Base-by-base conservation (phyloP, 2,797 vertebrate genomes). In the Selene dorsalis region DNA sequence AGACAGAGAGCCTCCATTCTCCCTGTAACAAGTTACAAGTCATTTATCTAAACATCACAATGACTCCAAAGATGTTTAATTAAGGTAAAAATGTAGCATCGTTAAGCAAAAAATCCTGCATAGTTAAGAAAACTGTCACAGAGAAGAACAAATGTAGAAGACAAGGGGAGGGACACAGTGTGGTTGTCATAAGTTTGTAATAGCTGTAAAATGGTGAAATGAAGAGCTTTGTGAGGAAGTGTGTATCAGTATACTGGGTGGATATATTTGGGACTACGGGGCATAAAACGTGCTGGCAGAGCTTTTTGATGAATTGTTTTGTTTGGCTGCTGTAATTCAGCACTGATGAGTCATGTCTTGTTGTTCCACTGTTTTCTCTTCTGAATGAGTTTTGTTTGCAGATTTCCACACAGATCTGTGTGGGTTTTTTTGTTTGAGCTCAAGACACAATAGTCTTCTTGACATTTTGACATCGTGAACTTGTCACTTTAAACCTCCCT, bases 401-500 rank as follows among this genome's bases (percentile, higher is more conserved):
- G 43, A 47, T 47, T 6, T 18, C 0, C 43, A 47, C 6, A 35
- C 32, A 6, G 1, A 12, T 22, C 10, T 52, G 11, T 24, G 65
- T 28, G 24, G 6, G 26, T 43, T 20, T 47, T 9, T 35, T 35
- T 35, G 4, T 35, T 8, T 9, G 1, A 2, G 2, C 48, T 35
- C 16, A 53, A n/a, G 16, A 55, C 18, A 57, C 26, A 73, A 73
- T 14, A 1, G 2, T 18, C 16, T 9, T 47, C 52, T 18, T 50
- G 56, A 69, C 69, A 70, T 52, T 28, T 52, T 75, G 22, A 38
- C 41, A 22, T 52, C 39, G 32, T 32, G 14, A 35, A 14, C 71
- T 69, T 59, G 17, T 82, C 65, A 55, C 52, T 73, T 75, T n/a
- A 63, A 82, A 53, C 47, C 43, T 59, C 52, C 30, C 68, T 63